Evolutionary conservation across 1,140 invertebrate species (phyloP).

Genomic region (Diabrotica undecimpunctata): DNA sequence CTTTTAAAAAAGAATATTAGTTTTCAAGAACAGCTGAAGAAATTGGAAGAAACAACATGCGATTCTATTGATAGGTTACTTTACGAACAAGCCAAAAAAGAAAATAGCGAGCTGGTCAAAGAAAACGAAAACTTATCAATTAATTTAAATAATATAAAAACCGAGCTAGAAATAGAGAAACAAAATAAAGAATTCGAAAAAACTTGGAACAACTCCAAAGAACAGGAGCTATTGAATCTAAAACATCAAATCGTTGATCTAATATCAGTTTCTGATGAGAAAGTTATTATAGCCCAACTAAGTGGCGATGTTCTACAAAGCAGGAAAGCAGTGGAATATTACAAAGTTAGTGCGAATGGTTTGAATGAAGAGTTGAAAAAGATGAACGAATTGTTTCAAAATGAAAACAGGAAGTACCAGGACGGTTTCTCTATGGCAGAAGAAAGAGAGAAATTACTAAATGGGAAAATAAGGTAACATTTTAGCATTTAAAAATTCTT

Average conservation of each 20-base stretch:
- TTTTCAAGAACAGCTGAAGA: slow-evolving; percentile 46
- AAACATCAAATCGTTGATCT: slow-evolving; percentile 64
- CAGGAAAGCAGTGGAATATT: slow-evolving; percentile 31
- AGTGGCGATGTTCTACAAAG: slow-evolving; percentile 38
- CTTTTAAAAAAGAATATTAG: slow-evolving; percentile 46
- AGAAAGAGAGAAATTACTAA: slow-evolving; percentile 16
- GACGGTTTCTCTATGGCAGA: slow-evolving; percentile 8
- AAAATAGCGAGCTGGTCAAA: slow-evolving; percentile 30
- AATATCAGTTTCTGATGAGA: slow-evolving; percentile 59
- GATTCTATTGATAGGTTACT: slow-evolving; percentile 29
- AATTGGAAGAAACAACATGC: slow-evolving; percentile 38
- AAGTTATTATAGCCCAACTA: slow-evolving; percentile 58
- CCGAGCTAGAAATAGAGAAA: slow-evolving; percentile 31
- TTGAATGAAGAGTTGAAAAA: slow-evolving; percentile 30
- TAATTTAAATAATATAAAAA: slow-evolving; percentile 41
- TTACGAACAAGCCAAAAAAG: slow-evolving; percentile 24
- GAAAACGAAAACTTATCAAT: slow-evolving; percentile 32
- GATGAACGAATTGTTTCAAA: slow-evolving; percentile 22
- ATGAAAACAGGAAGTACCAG: slow-evolving; percentile 14
- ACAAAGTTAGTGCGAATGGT: slow-evolving; percentile 31
- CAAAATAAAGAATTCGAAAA: not conserved
- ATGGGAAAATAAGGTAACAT: slow-evolving; percentile 30
- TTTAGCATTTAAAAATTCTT: not conserved
- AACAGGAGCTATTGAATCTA: slow-evolving; percentile 58
- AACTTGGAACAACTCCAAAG: slow-evolving; percentile 38